Conservation (phyloP, 2,888 invertebrate genomes). For the Taenaris catops region DNA sequence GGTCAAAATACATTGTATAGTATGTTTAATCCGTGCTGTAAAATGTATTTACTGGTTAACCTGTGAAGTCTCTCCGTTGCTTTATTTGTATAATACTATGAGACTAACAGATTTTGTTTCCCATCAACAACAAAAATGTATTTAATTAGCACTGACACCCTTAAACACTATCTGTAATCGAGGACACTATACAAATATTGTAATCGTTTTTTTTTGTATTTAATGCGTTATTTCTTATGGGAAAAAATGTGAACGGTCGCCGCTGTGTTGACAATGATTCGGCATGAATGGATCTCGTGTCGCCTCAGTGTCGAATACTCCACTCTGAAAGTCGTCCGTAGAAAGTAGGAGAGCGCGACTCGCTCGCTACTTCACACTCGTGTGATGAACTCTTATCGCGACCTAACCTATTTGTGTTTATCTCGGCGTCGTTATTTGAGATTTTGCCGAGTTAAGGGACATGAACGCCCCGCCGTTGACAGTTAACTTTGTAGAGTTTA, state of each 20-base stretch:
- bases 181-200: too few species aligned
- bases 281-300: constrained; percentile 12
- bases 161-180: too few species aligned
- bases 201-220: too few species aligned
- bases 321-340: constrained; percentile 10
- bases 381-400: constrained; percentile 24
- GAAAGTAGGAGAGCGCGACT: constrained; percentile 17
- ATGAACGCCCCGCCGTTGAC: neutral
- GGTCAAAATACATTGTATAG: too few species aligned
- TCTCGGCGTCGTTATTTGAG: constrained; percentile 20
- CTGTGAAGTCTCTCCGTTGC: too few species aligned
- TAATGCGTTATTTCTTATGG: too few species aligned
- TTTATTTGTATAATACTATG: too few species aligned
- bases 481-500: neutral
- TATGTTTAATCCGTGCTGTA: too few species aligned
- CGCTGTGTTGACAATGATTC: constrained; percentile 9
- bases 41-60: too few species aligned
- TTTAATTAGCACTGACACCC: too few species aligned
- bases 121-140: too few species aligned
- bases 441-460: constrained; percentile 11
- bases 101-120: too few species aligned
- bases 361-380: constrained; percentile 7
- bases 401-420: constrained; percentile 23
- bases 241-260: constrained; percentile 13
- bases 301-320: constrained; percentile 7